A percentile compares a stretch with the other conserved stretches of the same genome.
Evolutionary conservation across 1,140 invertebrate genomes (phyloP).

Genomic region (Lerema accius): DNA sequence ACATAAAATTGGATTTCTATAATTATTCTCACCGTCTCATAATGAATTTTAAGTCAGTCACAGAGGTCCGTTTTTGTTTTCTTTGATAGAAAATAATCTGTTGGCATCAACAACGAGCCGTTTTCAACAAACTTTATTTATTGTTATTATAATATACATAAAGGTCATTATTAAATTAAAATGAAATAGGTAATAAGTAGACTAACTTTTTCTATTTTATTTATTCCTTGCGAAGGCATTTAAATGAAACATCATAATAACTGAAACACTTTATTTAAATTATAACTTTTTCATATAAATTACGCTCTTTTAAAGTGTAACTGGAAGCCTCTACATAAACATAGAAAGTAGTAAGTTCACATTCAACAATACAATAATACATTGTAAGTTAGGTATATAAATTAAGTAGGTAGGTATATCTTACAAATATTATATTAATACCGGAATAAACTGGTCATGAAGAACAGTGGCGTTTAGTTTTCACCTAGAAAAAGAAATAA

Average conservation of each 20-base stretch:
- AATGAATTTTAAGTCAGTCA: too few relatives aligned
- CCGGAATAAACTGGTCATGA: conserved; percentile 47
- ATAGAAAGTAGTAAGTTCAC: conserved; percentile 56
- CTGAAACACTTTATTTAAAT: conserved; percentile 78
- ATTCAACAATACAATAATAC: conserved; percentile 47
- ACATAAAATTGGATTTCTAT: too few relatives aligned
- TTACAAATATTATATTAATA: conserved; percentile 45
- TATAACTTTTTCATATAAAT: conserved; percentile 77
- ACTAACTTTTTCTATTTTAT: too few relatives aligned
- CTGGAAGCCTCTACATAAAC: conserved; percentile 79
- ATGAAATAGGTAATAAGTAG: not conserved
- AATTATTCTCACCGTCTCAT: too few relatives aligned
- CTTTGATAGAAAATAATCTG: too few relatives aligned
- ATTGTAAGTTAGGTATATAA: conserved; percentile 47
- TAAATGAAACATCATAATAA: conserved; percentile 52
- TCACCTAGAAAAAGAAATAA: conserved; percentile 68
- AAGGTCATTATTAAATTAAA: too few relatives aligned
- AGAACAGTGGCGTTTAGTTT: conserved; percentile 62
- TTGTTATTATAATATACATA: too few relatives aligned
- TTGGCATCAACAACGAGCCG: too few relatives aligned
- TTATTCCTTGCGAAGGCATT: too few relatives aligned
- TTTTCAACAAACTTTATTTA: too few relatives aligned
- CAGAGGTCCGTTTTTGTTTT: too few relatives aligned
- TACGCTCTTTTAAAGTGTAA: conserved; percentile 69
- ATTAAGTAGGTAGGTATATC: conserved; percentile 42